Base-by-base conservation (phyloP, 2,888 invertebrate genomes). In the Myathropa florea region DNA sequence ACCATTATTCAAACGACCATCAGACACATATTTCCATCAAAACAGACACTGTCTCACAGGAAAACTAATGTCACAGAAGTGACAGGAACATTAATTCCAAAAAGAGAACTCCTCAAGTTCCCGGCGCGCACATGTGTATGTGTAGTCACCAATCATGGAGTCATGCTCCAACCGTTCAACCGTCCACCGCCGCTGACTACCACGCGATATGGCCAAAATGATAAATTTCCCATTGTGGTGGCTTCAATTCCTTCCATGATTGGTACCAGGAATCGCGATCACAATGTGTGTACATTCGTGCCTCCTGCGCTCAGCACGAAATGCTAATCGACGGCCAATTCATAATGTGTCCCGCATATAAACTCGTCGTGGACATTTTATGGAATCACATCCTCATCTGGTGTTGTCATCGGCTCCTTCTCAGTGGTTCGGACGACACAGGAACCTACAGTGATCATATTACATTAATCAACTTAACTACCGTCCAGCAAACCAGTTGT, bases 311-410 rank as follows among this genome's bases (percentile, higher is more conserved):
- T 75, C 75, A 61, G 67, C 86, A 86, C 86, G 86, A 86, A 86
- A 83, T 86, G 79, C 83, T 86, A 86, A 86, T 86, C 86, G 83
- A 83, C 83, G 75, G 55, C 75, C 83, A 79, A 86, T 86, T 86
- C 86, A 86, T 86, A 83, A 86, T 86, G 86, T 79, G 86, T 76
- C 83, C 78, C 83, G 86, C 86, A 86, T 86, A 83, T 63, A 86
- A 86, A 86, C 65, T 82, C 75, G 61, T 67, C 61, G 78, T 82
- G 82, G 82, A 78, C 82, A 77, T 73, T 81, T 85, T 77, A 77
- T 78, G 59, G 82, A 82, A 86, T 79, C 79, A 86, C 78, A 86
- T 86, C 86, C 86, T 86, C 86, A 86, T 86, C 83, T 83, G 46
- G 83, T 65, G 86, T 79, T 86, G 86, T 83, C 86, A 86, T 82